phyloP scores from a whole-genome alignment of 2,797 vertebrate species.

The Chelmon rostratus region DNA sequence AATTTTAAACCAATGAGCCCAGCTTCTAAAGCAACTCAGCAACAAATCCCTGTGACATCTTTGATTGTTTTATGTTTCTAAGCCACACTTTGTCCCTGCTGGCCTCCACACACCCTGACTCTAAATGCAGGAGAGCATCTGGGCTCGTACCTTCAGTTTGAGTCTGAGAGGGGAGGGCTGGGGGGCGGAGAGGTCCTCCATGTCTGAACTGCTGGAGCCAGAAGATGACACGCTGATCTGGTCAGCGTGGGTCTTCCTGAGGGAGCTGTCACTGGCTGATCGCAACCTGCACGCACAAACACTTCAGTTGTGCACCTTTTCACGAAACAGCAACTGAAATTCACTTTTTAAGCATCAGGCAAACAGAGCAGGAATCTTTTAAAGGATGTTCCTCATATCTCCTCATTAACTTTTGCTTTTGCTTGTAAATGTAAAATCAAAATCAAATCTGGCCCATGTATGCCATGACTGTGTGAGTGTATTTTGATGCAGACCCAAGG shows the following conservation, averaged over 20 bases:
- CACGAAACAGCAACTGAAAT: not conserved
- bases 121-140: not conserved
- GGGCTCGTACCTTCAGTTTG: conserved; percentile 76
- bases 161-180: conserved; percentile 66
- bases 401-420: not conserved
- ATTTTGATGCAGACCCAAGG: not conserved
- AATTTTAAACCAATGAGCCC: not conserved
- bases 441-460: not conserved
- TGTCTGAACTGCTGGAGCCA: conserved; percentile 87
- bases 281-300: conserved; percentile 76
- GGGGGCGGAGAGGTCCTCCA: conserved; percentile 79
- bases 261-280: conserved; percentile 75
- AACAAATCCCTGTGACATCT: not conserved
- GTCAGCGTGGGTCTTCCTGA: conserved; percentile 80
- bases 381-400: not conserved
- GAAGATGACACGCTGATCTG: conserved; percentile 86
- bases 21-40: not conserved
- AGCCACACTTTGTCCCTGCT: not conserved
- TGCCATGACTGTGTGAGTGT: not conserved
- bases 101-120: not conserved
- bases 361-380: not conserved
- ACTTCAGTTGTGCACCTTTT: not conserved
- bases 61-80: not conserved
- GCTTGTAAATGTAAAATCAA: too few species aligned
- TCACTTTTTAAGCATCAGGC: not conserved